phyloP scores from a whole-genome alignment of 1,140 invertebrate genomes.

The Drosophila neocordata region DNA sequence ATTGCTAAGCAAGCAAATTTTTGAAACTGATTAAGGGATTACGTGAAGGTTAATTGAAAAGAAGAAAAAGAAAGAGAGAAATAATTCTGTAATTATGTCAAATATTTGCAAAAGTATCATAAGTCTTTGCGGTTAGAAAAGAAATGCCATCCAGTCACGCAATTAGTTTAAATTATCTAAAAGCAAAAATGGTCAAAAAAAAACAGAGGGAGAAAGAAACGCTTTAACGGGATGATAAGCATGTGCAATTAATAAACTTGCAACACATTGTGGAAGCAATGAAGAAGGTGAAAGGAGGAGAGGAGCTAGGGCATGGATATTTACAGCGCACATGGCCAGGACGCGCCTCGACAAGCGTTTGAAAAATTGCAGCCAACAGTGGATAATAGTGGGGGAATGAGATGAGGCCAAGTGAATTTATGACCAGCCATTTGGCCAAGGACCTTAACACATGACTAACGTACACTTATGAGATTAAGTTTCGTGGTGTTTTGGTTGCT shows the following conservation, averaged over 20 bases:
- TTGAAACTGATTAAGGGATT: conserved; percentile 47
- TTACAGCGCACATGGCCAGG: conserved; percentile 46
- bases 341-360: conserved; percentile 44
- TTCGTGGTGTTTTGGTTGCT: conserved; percentile 19
- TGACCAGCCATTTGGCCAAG: conserved; percentile 70
- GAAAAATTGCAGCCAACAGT: conserved; percentile 71
- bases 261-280: conserved; percentile 35
- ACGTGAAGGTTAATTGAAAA: conserved; percentile 62
- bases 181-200: conserved; percentile 4
- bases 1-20: conserved; percentile 35
- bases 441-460: conserved; percentile 69
- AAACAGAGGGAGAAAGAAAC: conserved; percentile 23
- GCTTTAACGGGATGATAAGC: conserved; percentile 72
- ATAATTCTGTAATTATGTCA: conserved; percentile 67
- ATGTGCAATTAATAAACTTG: conserved; percentile 76
- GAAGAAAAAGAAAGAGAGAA: neutral
- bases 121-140: conserved; percentile 47
- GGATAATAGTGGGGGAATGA: no score
- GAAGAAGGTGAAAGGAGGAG: no score
- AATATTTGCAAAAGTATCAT: conserved; percentile 58
- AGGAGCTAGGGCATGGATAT: no score
- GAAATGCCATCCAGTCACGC: conserved; percentile 67
- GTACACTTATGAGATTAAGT: conserved; percentile 76
- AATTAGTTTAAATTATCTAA: conserved; percentile 73
- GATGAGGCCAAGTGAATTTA: conserved; percentile 56